Percentiles rank a stretch among this genome's conserved stretches.
phyloP scores from a whole-genome alignment of 2,888 invertebrate genomes.

The Bhutanitis thaidina region DNA sequence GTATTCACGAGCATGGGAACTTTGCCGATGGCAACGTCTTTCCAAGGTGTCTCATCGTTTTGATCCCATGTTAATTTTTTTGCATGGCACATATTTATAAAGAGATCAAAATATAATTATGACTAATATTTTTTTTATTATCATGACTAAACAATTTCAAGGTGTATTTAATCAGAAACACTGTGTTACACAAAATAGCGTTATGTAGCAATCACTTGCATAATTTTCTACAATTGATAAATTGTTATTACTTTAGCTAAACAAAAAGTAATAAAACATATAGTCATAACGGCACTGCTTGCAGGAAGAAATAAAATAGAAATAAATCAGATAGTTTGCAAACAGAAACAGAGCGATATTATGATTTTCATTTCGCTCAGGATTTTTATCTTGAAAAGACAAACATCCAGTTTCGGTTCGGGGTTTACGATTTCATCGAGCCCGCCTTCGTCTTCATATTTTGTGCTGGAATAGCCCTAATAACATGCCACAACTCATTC shows the following conservation, averaged over 20 bases:
- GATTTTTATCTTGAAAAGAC: conserved; percentile 44
- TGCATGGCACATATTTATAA: not conserved
- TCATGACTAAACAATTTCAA: too few relatives aligned
- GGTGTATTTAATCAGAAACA: too few relatives aligned
- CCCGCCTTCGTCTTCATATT: conserved; percentile 62
- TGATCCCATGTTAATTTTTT: conserved; percentile 26
- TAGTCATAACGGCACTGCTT: not conserved
- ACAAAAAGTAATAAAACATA: conserved; percentile 1
- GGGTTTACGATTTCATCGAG: conserved; percentile 59
- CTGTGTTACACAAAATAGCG: too few relatives aligned
- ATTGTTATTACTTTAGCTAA: too few relatives aligned
- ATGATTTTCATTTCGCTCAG: conserved; percentile 23
- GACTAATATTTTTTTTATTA: too few relatives aligned
- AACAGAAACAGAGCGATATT: conserved; percentile 27
- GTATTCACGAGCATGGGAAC: conserved; percentile 53
- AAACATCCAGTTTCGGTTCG: conserved; percentile 38
- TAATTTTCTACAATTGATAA: too few relatives aligned
- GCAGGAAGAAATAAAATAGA: conserved; percentile 1
- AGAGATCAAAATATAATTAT: too few relatives aligned
- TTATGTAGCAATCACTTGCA: too few relatives aligned
- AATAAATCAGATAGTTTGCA: conserved; percentile 29
- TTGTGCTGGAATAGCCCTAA: conserved; percentile 71
- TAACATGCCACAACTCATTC: conserved; percentile 79
- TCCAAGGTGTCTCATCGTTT: conserved; percentile 27
- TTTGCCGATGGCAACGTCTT: conserved; percentile 26